Evolutionary conservation across 2,797 vertebrate genomes (phyloP).

Genomic region (Euthynnus affinis): DNA sequence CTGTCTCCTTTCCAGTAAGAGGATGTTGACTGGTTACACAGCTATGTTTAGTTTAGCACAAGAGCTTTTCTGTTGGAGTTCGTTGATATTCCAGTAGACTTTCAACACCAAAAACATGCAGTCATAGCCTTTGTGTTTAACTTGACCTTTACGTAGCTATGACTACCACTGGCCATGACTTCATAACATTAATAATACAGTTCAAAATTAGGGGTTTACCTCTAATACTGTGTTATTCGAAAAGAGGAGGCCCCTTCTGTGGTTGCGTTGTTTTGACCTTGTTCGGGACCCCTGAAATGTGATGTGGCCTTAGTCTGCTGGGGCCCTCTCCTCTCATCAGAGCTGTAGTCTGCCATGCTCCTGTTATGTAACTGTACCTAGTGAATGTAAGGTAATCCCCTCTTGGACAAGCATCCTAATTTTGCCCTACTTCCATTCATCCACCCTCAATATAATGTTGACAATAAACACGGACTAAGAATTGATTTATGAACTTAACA

Average conservation of each 20-base stretch:
- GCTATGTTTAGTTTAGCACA: slow-evolving; percentile 74
- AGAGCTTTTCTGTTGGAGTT: slow-evolving; percentile 53
- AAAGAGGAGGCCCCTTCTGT: slow-evolving; percentile 26
- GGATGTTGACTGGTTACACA: slow-evolving; percentile 69
- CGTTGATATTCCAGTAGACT: slow-evolving; percentile 65
- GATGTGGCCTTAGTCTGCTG: slow-evolving; percentile 29
- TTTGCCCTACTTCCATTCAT: slow-evolving; percentile 18
- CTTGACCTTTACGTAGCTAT: slow-evolving; percentile 33
- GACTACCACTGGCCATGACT: slow-evolving; percentile 48
- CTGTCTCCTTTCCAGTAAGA: slow-evolving; percentile 73
- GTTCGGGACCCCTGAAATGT: slow-evolving; percentile 30
- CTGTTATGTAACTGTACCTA: slow-evolving; percentile 46
- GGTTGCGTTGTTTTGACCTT: slow-evolving; percentile 19
- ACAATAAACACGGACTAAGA: slow-evolving; percentile 43
- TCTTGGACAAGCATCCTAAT: slow-evolving; percentile 10
- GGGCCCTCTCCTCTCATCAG: slow-evolving; percentile 29
- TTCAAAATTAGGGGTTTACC: slow-evolving; percentile 41
- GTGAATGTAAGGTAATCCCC: slow-evolving; percentile 43
- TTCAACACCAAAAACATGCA: slow-evolving; percentile 58
- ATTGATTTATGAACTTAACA: slow-evolving; percentile 8
- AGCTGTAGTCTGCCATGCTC: slow-evolving; percentile 16
- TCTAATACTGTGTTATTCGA: slow-evolving; percentile 27
- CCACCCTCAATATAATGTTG: slow-evolving; percentile 14
- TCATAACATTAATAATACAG: slow-evolving; percentile 51
- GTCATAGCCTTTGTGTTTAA: slow-evolving; percentile 54